Percentiles rank a stretch among this genome's conserved stretches.
Evolutionary conservation across 1,140 invertebrate species (phyloP).

Genomic region (Macrosteles quadrilineatus): DNA sequence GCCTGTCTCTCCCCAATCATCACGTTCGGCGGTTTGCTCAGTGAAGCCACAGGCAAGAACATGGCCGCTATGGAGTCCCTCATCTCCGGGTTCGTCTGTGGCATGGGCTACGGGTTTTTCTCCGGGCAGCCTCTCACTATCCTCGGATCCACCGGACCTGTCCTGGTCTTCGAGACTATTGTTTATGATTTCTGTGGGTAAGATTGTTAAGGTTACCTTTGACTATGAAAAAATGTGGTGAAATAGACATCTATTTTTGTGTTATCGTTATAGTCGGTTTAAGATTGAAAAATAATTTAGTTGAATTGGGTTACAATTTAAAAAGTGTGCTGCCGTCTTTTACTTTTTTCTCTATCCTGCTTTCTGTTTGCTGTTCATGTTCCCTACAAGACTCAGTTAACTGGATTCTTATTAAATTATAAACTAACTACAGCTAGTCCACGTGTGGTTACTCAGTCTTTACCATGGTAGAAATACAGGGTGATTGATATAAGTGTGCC

Average conservation of each 20-base stretch:
- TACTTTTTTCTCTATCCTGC: no score
- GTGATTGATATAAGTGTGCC: no score
- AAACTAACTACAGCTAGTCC: no score
- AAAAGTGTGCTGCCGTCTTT: no score
- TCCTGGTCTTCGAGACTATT: slow-evolving; percentile 97
- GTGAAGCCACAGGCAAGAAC: slow-evolving; percentile 92
- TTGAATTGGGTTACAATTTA: no score
- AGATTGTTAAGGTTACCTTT: slow-evolving; percentile 47
- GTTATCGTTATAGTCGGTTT: background rate
- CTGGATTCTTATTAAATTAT: no score
- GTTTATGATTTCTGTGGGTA: slow-evolving; percentile 92
- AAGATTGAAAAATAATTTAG: background rate
- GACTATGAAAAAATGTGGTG: slow-evolving; percentile 15
- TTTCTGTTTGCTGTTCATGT: no score
- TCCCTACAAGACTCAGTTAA: no score
- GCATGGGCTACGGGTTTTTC: slow-evolving; percentile 94
- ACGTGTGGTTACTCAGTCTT: no score
- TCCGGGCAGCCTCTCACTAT: slow-evolving; percentile 98
- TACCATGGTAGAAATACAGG: no score
- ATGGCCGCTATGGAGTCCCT: slow-evolving; percentile 99
- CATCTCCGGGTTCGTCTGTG: slow-evolving; percentile 93
- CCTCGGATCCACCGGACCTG: slow-evolving; percentile 96
- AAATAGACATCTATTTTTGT: slow-evolving; percentile 38
- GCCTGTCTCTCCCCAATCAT: slow-evolving; percentile 98
- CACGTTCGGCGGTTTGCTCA: slow-evolving; percentile 92